Evolutionary conservation across 2,888 invertebrate genomes (phyloP).

Genomic region (Sinohyriopsis cumingii): DNA sequence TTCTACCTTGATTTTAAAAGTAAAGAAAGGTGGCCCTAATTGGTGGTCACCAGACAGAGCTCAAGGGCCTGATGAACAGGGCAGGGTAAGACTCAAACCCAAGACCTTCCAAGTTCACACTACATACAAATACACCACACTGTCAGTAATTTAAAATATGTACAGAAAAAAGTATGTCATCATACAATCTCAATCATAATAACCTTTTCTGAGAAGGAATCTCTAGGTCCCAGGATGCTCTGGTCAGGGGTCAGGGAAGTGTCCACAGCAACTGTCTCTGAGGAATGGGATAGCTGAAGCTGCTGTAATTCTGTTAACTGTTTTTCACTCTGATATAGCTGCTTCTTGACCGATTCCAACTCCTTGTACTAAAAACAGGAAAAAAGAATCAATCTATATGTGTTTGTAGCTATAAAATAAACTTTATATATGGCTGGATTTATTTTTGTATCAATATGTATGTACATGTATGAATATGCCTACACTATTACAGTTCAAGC

Average conservation of each 20-base stretch:
- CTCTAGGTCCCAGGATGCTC: slow-evolving; percentile 41
- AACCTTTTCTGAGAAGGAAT: slow-evolving; percentile 54
- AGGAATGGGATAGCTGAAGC: slow-evolving; percentile 38
- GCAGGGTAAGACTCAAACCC: slow-evolving; percentile 1
- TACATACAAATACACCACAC: background rate
- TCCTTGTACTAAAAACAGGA: slow-evolving; percentile 36
- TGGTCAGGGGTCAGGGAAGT: slow-evolving; percentile 35
- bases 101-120: background rate
- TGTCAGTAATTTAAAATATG: too few species aligned
- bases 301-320: slow-evolving; percentile 34
- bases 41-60: too few species aligned
- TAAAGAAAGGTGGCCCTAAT: too few species aligned
- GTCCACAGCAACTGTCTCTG: slow-evolving; percentile 16
- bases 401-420: too few species aligned
- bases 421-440: too few species aligned
- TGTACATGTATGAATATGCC: too few species aligned
- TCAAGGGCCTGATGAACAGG: too few species aligned
- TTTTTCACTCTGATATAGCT: slow-evolving; percentile 33
- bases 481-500: too few species aligned
- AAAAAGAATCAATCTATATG: too few species aligned
- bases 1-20: too few species aligned
- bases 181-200: background rate
- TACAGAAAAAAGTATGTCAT: background rate
- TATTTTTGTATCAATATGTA: too few species aligned
- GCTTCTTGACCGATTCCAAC: slow-evolving; percentile 34